A percentile compares a stretch with the other conserved stretches of the same genome.
Conservation (phyloP, 2,113 vertebrate genomes). For the Periophthalmus modestus region DNA sequence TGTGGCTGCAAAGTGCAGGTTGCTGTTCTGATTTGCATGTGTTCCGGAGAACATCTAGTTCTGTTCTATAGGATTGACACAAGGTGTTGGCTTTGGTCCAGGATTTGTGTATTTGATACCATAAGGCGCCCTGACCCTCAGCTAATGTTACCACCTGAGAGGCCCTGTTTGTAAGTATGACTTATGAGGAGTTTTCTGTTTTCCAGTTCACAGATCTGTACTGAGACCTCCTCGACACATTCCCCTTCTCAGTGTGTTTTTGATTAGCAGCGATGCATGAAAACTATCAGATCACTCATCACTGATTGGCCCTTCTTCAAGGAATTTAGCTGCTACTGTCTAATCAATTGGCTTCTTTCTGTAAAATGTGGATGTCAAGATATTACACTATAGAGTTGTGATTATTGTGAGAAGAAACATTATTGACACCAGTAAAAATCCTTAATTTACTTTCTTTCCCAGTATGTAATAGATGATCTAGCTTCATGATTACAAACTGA, state of each 20-base stretch:
- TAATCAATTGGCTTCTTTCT: constrained; percentile 65
- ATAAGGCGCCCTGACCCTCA: background rate
- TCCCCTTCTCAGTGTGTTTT: constrained; percentile 67
- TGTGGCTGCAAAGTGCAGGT: background rate
- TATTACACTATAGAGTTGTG: background rate
- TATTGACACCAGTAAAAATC: background rate
- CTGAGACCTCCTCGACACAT: constrained; percentile 66
- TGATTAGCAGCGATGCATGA: constrained; percentile 70
- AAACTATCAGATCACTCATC: constrained; percentile 29
- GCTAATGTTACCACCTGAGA: background rate
- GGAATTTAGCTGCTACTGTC: constrained; percentile 67
- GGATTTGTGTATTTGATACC: constrained; percentile 24
- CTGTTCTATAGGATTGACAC: background rate
- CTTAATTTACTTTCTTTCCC: too few relatives aligned
- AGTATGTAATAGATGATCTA: too few relatives aligned
- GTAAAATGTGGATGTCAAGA: constrained; percentile 20
- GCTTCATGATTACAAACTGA: too few relatives aligned
- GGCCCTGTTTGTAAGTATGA: constrained; percentile 21
- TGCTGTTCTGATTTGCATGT: constrained; percentile 6
- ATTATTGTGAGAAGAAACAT: background rate
- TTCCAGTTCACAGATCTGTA: constrained; percentile 18
- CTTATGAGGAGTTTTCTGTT: constrained; percentile 7
- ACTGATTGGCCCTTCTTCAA: constrained; percentile 16
- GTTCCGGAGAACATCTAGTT: constrained; percentile 22
- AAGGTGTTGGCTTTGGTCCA: constrained; percentile 32